Base-by-base conservation (phyloP, 2,888 invertebrate species). In the Eledone cirrhosa region DNA sequence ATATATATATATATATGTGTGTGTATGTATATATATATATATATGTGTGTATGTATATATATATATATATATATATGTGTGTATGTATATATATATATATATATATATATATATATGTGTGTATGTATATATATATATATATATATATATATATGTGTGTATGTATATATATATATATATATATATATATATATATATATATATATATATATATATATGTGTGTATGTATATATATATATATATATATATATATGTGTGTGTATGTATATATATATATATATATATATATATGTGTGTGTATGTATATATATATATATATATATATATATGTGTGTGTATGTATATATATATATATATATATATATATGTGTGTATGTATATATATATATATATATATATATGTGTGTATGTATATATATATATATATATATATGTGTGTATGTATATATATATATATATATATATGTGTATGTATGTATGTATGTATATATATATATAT, bases 251-350 rank as follows among this genome's bases (percentile, higher is more conserved):
- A 53, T 53, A 53, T 53, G n/a, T 53, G n/a, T 5, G n/a, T 5
- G n/a, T 5, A 53, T 5, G 5, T 5, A 53, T 53, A 5, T 53
- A 53, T 53, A 53, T 53, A 53, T 53, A 53, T 53, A 53, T 53
- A 53, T 53, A 53, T 53, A 53, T 5, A 53, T 5, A 53, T 5
- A 5, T 5, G n/a, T 53, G 5, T 53, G n/a, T 53, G n/a, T 53
- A 53, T 53, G n/a, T 53, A 53, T 53, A 53, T 53, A 53, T 53
- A 53, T 53, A 53, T 53, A 53, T 53, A 53, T 53, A 53, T 53
- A 53, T 53, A 53, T 53, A 5, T 53, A 53, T 5, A 53, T 5
- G n/a, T 5, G n/a, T 5, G n/a, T 53, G 5, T 53, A 5, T 53
- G n/a, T 53, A 53, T 53, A 53, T 53, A 53, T 53, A 53, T 53